Evolutionary conservation across 2,113 vertebrate genomes (phyloP).

Genomic region (Tragelaphus strepsiceros): DNA sequence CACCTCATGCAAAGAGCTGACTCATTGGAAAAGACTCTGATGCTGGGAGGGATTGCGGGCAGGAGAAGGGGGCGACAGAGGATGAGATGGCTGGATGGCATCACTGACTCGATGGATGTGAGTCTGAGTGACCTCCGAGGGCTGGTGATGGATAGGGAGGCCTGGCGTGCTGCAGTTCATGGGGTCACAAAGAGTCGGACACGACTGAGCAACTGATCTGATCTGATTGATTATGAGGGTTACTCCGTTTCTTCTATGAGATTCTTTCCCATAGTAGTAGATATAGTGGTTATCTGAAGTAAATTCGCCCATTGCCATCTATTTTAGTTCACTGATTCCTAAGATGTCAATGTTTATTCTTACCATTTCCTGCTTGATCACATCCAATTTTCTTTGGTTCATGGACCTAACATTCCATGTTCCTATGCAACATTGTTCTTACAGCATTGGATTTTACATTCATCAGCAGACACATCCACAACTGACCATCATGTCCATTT

Average conservation of each 20-base stretch:
- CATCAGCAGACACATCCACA: not conserved
- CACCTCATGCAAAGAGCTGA: no score
- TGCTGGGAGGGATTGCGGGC: no score
- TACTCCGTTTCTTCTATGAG: not conserved
- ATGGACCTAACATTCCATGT: not conserved
- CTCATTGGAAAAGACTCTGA: no score
- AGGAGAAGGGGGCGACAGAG: no score
- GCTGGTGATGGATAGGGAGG: no score
- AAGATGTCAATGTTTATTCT: not conserved
- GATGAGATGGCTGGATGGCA: no score
- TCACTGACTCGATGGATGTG: no score
- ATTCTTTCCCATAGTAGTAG: not conserved
- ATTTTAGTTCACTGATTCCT: not conserved
- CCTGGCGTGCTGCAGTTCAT: no score
- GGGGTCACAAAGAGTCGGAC: no score
- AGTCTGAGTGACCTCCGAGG: no score
- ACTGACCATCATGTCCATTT: not conserved
- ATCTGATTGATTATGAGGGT: not conserved
- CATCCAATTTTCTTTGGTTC: not conserved
- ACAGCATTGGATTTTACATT: not conserved
- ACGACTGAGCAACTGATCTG: no score
- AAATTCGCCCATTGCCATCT: not conserved
- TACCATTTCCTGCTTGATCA: not conserved
- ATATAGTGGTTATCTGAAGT: not conserved
- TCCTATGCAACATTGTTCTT: not conserved